phyloP scores from a whole-genome alignment of 2,888 invertebrate species.

The Apoderus coryli region DNA sequence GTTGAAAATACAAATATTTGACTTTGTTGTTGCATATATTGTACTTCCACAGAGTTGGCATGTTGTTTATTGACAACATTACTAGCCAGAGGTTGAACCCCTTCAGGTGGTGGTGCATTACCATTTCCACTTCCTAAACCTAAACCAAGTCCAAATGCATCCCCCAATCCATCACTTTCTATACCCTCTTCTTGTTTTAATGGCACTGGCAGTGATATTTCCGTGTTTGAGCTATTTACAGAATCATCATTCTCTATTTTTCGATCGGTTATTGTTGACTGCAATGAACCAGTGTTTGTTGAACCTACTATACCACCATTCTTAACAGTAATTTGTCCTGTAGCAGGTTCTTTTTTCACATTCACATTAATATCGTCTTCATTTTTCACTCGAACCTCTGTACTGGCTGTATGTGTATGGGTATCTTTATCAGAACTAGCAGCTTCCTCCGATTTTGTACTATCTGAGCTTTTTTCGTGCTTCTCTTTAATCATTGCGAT shows the following conservation, averaged over 20 bases:
- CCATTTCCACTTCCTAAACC: slow-evolving; percentile 23
- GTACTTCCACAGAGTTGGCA: slow-evolving; percentile 71
- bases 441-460: slow-evolving; percentile 34
- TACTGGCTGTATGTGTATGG: no score
- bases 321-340: slow-evolving; percentile 29
- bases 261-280: slow-evolving; percentile 26
- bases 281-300: slow-evolving; percentile 32
- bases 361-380: slow-evolving; percentile 29
- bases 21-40: slow-evolving; percentile 90
- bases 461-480: slow-evolving; percentile 33
- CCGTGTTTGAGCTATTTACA: slow-evolving; percentile 17
- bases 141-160: slow-evolving; percentile 28
- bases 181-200: slow-evolving; percentile 31
- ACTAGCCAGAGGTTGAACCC: slow-evolving; percentile 58
- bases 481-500: slow-evolving; percentile 35
- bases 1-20: slow-evolving; percentile 98
- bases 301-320: slow-evolving; percentile 34
- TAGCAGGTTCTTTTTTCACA: slow-evolving; percentile 29
- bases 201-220: slow-evolving; percentile 21
- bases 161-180: slow-evolving; percentile 29
- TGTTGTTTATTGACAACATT: slow-evolving; percentile 67
- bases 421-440: slow-evolving; percentile 32
- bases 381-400: slow-evolving; percentile 31
- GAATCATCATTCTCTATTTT: slow-evolving; percentile 26
- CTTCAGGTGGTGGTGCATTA: slow-evolving; percentile 37